Percentiles rank a stretch among this genome's conserved stretches.
phyloP scores from a whole-genome alignment of 2,888 invertebrate genomes.

The Glaucopsyche alexis region DNA sequence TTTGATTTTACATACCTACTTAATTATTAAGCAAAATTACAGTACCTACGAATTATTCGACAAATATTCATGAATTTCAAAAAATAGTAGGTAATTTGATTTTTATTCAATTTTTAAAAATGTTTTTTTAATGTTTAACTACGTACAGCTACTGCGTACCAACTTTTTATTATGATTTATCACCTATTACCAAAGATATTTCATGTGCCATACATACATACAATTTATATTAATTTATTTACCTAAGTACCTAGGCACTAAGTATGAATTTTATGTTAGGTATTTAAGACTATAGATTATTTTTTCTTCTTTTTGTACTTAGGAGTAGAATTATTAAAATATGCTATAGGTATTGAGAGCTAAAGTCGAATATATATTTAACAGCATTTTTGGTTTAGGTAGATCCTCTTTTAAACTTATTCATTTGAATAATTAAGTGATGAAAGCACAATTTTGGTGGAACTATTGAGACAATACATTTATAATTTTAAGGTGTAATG shows the following conservation, averaged over 20 bases:
- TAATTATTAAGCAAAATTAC: too few relatives aligned
- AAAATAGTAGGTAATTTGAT: too few relatives aligned
- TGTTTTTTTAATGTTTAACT: neutral
- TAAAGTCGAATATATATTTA: too few relatives aligned
- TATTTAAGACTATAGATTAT: neutral
- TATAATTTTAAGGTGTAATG: constrained; percentile 43
- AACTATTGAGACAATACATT: constrained; percentile 71
- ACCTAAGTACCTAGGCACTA: neutral
- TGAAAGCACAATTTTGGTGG: constrained; percentile 50
- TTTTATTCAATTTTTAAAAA: neutral
- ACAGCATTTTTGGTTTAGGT: neutral
- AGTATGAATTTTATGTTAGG: neutral
- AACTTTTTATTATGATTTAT: neutral
- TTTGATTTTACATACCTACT: too few relatives aligned
- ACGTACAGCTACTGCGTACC: neutral
- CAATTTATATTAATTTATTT: neutral
- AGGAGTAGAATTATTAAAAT: constrained; percentile 2
- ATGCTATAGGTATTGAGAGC: neutral
- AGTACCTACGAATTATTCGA: too few relatives aligned
- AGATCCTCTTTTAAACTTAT: neutral
- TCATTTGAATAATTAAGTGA: neutral
- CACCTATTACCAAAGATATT: neutral
- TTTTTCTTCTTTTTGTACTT: constrained; percentile 20
- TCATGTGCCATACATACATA: neutral
- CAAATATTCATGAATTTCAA: too few relatives aligned